phyloP scores from a whole-genome alignment of 2,797 vertebrate genomes.

The Microcaecilia unicolor region DNA sequence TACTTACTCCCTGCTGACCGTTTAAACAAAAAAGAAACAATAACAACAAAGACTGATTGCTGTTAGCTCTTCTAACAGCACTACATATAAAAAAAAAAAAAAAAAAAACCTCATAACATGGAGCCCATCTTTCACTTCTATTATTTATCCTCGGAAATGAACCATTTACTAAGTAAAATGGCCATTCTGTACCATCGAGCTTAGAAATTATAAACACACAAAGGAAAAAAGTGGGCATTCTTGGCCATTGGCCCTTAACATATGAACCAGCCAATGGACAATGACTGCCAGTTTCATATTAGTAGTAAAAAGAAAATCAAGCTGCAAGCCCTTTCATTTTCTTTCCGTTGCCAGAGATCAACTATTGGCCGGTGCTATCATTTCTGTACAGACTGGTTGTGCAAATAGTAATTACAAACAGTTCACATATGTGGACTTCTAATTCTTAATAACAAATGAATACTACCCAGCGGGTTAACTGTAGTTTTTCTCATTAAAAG shows the following conservation, averaged over 20 bases:
- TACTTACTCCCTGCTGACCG: background rate
- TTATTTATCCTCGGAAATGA: slow-evolving; percentile 1
- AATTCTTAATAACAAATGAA: background rate
- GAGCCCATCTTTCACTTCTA: background rate
- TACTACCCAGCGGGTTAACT: background rate
- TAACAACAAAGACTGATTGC: background rate
- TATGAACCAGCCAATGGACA: background rate
- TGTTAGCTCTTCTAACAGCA: background rate
- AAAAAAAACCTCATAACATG: background rate
- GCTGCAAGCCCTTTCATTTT: background rate
- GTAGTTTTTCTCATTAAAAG: too few relatives aligned
- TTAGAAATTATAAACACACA: background rate
- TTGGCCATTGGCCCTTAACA: background rate
- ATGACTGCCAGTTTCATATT: too few relatives aligned
- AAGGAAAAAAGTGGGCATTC: background rate
- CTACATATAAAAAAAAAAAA: too few relatives aligned
- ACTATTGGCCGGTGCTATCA: background rate
- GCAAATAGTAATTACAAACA: background rate
- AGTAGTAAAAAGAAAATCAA: background rate
- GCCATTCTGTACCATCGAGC: background rate
- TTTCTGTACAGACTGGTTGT: background rate
- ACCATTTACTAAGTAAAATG: slow-evolving; percentile 1
- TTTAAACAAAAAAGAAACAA: background rate
- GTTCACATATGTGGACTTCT: background rate
- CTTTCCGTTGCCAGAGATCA: slow-evolving; percentile 5